Percentiles rank a stretch among this genome's conserved stretches.
phyloP scores from a whole-genome alignment of 2,888 invertebrate genomes.

The Tholera decimalis region DNA sequence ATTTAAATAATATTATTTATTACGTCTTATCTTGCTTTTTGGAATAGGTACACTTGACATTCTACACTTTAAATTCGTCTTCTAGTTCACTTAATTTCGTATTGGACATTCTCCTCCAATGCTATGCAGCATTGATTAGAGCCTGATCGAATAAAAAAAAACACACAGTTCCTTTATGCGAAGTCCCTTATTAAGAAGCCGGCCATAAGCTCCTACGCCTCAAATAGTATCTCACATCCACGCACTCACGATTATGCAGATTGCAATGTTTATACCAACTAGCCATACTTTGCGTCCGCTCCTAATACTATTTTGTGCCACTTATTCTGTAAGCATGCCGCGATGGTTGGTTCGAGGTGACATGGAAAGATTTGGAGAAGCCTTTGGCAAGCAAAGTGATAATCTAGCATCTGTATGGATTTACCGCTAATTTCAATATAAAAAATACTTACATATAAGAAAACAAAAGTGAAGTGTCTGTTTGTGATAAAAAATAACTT shows the following conservation, averaged over 20 bases:
- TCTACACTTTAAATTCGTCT: too few relatives aligned
- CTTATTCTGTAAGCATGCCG: background rate
- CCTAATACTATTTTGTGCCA: conserved; percentile 1
- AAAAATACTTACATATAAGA: background rate
- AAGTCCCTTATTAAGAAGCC: conserved; percentile 13
- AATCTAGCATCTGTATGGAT: background rate
- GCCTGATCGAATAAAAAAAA: background rate
- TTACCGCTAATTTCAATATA: background rate
- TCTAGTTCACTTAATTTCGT: too few relatives aligned
- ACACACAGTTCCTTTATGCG: conserved; percentile 26
- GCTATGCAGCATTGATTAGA: background rate
- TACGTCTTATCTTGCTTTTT: too few relatives aligned
- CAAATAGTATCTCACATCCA: conserved; percentile 29
- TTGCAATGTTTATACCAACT: conserved; percentile 10
- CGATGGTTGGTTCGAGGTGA: background rate
- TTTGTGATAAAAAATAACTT: too few relatives aligned
- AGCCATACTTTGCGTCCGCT: conserved; percentile 26
- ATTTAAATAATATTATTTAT: too few relatives aligned
- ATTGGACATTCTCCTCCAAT: too few relatives aligned
- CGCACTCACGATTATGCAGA: conserved; percentile 18
- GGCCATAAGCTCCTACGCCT: background rate
- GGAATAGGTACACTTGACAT: too few relatives aligned
- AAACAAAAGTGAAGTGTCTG: too few relatives aligned
- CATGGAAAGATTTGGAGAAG: background rate
- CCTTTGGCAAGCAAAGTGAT: background rate